phyloP scores from a whole-genome alignment of 2,888 invertebrate genomes.

The Ceratothoa steindachneri region DNA sequence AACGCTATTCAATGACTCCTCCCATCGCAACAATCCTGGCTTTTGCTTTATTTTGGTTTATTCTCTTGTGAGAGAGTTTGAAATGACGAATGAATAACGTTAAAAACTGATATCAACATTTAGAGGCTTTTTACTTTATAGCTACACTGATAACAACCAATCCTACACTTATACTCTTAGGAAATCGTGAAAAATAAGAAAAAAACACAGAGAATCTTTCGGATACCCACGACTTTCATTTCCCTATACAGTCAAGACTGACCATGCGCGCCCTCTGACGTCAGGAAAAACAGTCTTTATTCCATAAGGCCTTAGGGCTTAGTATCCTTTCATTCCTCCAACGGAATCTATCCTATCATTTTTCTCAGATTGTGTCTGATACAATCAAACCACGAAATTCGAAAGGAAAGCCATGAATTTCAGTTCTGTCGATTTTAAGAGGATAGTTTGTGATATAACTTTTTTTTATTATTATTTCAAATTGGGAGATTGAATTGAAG shows the following conservation, averaged over 20 bases:
- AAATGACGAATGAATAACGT: too few relatives aligned
- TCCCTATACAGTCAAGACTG: too few relatives aligned
- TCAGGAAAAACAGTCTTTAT: slow-evolving; percentile 10
- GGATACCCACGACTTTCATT: too few relatives aligned
- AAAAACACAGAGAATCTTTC: too few relatives aligned
- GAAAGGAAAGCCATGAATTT: slow-evolving; percentile 8
- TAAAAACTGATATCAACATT: too few relatives aligned
- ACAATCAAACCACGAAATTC: neutral
- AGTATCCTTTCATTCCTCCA: neutral
- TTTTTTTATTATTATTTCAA: neutral
- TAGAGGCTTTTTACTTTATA: too few relatives aligned
- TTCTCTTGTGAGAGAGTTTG: too few relatives aligned
- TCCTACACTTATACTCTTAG: too few relatives aligned
- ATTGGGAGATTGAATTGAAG: neutral
- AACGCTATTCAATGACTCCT: neutral
- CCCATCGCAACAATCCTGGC: slow-evolving; percentile 1
- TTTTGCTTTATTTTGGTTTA: too few relatives aligned
- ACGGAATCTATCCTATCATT: neutral
- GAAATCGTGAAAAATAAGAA: too few relatives aligned
- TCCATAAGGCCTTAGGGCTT: neutral
- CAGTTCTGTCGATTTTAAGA: slow-evolving; percentile 8
- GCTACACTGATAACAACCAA: too few relatives aligned
- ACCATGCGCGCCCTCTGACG: slow-evolving; percentile 36
- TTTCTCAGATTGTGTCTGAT: neutral
- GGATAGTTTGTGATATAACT: slow-evolving; percentile 9